Percentiles rank a stretch among this genome's conserved stretches.
Evolutionary conservation across 2,888 invertebrate species (phyloP).

Genomic region (Dryomyza anilis): DNA sequence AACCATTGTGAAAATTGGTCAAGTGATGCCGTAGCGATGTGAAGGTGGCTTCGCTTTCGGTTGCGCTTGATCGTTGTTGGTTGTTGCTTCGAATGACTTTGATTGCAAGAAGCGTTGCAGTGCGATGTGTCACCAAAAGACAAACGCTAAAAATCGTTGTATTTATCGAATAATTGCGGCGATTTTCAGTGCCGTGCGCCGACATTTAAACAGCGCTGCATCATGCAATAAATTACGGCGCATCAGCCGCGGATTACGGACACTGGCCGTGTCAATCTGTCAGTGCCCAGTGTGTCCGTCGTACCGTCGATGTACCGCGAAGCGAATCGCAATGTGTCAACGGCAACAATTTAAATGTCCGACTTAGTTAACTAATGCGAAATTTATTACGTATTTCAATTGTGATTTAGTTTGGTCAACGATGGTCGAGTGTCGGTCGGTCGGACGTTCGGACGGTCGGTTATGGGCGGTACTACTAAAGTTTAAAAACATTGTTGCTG

Average conservation of each 20-base stretch:
- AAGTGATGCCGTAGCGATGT: not conserved
- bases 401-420: slow-evolving; percentile 30
- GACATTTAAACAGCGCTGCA: no score
- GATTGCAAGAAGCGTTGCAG: slow-evolving; percentile 17
- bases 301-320: not conserved
- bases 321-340: slow-evolving; percentile 39
- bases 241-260: slow-evolving; percentile 29
- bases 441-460: not conserved
- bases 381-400: slow-evolving; percentile 51
- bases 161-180: slow-evolving; percentile 30
- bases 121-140: slow-evolving; percentile 22
- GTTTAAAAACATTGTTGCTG: not conserved
- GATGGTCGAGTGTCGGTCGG: not conserved
- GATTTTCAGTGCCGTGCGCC: no score
- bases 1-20: slow-evolving; percentile 20
- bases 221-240: slow-evolving; percentile 38
- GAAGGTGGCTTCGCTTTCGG: slow-evolving; percentile 3
- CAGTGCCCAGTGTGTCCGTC: slow-evolving; percentile 20
- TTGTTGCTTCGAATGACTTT: not conserved
- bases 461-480: not conserved
- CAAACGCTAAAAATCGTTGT: slow-evolving; percentile 23
- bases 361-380: slow-evolving; percentile 52
- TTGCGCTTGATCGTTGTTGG: slow-evolving; percentile 6
- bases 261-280: slow-evolving; percentile 37
- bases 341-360: slow-evolving; percentile 49